Percentiles rank a stretch among this genome's conserved stretches.
phyloP scores from a whole-genome alignment of 2,888 invertebrate species.

The Eristalis intricaria region DNA sequence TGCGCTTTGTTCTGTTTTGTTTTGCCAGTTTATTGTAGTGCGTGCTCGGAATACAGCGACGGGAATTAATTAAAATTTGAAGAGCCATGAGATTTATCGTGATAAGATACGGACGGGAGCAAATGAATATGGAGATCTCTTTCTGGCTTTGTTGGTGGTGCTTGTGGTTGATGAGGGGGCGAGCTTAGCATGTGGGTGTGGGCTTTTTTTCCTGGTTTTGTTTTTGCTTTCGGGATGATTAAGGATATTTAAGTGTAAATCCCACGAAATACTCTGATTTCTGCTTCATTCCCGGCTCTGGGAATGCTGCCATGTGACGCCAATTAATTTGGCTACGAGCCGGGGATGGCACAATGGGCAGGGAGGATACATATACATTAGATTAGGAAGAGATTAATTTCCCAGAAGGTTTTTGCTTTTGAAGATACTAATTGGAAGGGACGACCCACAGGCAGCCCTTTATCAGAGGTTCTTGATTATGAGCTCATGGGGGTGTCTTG shows the following conservation, averaged over 20 bases:
- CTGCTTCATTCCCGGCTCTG: conserved; percentile 14
- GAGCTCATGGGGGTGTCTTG: not conserved
- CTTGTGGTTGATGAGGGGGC: conserved; percentile 9
- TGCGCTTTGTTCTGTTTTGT: conserved; percentile 10
- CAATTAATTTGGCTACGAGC: conserved; percentile 37
- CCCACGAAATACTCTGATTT: conserved; percentile 39
- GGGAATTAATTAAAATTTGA: conserved; percentile 69
- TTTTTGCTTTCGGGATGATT: conserved; percentile 36
- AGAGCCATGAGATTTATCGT: conserved; percentile 57
- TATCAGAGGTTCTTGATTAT: not conserved
- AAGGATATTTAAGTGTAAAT: conserved; percentile 54
- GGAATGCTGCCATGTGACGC: conserved; percentile 34
- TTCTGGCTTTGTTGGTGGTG: conserved; percentile 10
- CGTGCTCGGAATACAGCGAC: conserved; percentile 55
- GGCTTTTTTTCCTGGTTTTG: not conserved
- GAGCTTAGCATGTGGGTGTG: conserved; percentile 1
- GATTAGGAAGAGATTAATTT: not conserved
- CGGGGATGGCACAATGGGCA: not conserved
- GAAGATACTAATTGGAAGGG: not conserved
- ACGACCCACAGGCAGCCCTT: not conserved
- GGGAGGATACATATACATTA: not conserved
- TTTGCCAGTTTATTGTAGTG: conserved; percentile 44
- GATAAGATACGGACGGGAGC: not conserved
- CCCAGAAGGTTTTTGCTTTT: not conserved
- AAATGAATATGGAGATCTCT: conserved; percentile 17